A percentile compares a stretch with the other conserved stretches of the same genome.
These are phyloP conservation scores for Eumeta japonica DNA, from an alignment of 1,140 invertebrate genomes.

Conservation along the genomic window DNA sequence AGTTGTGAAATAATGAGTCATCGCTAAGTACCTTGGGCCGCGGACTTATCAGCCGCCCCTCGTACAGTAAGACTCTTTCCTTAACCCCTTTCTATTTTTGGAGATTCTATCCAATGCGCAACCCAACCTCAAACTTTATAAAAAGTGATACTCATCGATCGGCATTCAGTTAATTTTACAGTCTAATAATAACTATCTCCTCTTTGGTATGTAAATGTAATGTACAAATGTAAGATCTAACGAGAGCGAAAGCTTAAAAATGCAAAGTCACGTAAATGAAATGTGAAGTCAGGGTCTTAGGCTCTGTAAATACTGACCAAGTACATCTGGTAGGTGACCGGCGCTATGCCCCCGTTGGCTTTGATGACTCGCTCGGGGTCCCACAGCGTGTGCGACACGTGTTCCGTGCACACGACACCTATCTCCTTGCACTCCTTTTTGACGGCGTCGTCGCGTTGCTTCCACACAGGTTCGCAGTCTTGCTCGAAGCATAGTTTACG, in stretches of 20 bases:
- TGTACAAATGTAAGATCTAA: too few species aligned
- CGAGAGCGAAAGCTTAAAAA: not conserved
- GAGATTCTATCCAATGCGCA: too few species aligned
- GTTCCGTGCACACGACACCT: constrained; percentile 60
- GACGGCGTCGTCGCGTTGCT: constrained; percentile 61
- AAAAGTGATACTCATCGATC: too few species aligned
- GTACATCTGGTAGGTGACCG: constrained; percentile 74
- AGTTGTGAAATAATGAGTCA: too few species aligned
- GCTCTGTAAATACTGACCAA: constrained; percentile 55
- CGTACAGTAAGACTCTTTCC: too few species aligned
- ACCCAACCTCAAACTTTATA: too few species aligned
- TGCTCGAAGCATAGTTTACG: constrained; percentile 65
- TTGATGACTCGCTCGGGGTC: constrained; percentile 65
- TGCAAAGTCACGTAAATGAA: not conserved
- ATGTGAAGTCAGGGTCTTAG: not conserved
- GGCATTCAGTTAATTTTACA: too few species aligned
- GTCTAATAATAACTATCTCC: too few species aligned
- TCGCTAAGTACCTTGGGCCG: too few species aligned
- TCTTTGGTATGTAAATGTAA: too few species aligned
- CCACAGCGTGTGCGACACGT: constrained; percentile 73
- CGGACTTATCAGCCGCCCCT: too few species aligned
- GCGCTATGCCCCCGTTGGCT: constrained; percentile 69
- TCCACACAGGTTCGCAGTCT: constrained; percentile 74
- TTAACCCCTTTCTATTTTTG: too few species aligned
- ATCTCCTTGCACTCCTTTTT: constrained; percentile 59